Base-by-base conservation (phyloP, 2,113 vertebrate species). In the Promerops cafer region DNA sequence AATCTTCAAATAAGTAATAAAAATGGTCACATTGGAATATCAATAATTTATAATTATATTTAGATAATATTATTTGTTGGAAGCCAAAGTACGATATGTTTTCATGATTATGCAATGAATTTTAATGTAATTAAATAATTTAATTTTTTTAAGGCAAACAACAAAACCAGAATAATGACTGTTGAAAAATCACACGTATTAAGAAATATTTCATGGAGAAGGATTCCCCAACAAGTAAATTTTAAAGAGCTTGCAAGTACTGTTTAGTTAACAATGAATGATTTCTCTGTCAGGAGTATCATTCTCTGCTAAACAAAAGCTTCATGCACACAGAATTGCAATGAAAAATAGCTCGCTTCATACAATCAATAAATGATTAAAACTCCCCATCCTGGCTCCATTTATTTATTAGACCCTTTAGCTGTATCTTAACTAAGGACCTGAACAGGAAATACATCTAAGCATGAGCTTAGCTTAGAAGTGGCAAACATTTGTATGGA, bases 281-380 rank as follows among this genome's bases (percentile, higher is more conserved):
- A 90, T 93, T 68, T 86, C 33, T 66, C 39, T 90, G 50, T 45
- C 79, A 75, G 17, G n/a, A 83, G 27, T 42, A 77, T 31, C 24
- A 90, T 76, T 66, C 60, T 71, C 71, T 59, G 8, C 35, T 63
- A 72, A 87, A 80, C 33, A 63, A 30, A 83, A 91, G 27, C 35
- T 56, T 78, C 68, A 52, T 66, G 50, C 35, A 66, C 31, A 49
- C 35, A 85, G 66, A 88, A 74, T 44, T 77, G 16, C 31, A 80
- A 86, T 68, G 90, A 94, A 94, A 95, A 94, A 92, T 90, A 59
- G 24, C 35, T 88, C 52, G 27, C 66, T 94, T 90, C 24, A 69
- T 56, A 11, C 23, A 90, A 92, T 91, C 82, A 70, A 76, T 90
- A 96, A 87, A 80, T 42, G 19, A 95, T 83, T 94, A 86, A 91